A percentile compares a stretch with the other conserved stretches of the same genome.
These are phyloP conservation scores for Mantis religiosa DNA, from an alignment of 2,888 invertebrate species.

Conservation along the genomic window DNA sequence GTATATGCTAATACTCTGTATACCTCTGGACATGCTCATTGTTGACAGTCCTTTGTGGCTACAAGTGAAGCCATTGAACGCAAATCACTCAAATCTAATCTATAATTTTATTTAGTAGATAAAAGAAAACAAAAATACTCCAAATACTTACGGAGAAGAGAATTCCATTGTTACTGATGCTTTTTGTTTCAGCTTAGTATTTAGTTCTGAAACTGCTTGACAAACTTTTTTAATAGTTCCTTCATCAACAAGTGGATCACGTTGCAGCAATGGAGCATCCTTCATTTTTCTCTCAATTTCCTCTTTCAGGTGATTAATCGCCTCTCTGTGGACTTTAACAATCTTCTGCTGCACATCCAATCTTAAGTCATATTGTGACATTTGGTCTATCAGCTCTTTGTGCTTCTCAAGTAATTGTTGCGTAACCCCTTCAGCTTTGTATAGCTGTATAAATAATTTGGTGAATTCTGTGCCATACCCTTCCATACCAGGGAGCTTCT, in stretches of 20 bases:
- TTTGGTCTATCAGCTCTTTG: not conserved
- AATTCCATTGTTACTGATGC: not conserved
- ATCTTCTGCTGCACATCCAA: not conserved
- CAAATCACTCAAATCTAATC: too few species aligned
- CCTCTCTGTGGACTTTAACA: not conserved
- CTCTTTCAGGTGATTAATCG: not conserved
- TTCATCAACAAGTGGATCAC: not conserved
- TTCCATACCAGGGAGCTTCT: not conserved
- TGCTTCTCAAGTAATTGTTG: not conserved
- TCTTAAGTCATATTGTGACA: not conserved
- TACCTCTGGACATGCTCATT: too few species aligned
- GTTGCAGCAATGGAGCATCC: not conserved
- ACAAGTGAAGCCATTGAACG: too few species aligned
- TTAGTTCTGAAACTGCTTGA: not conserved
- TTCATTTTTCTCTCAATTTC: not conserved
- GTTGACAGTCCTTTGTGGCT: too few species aligned
- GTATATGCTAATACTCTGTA: too few species aligned
- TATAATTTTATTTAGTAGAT: too few species aligned
- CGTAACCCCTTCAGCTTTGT: not conserved
- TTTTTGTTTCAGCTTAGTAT: not conserved
- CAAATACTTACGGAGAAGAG: not conserved
- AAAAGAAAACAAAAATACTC: not conserved
- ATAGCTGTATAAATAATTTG: not conserved
- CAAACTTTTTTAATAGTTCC: not conserved
- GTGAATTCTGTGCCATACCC: not conserved